Percentiles rank a stretch among this genome's conserved stretches.
Evolutionary conservation across 92 coral and sea anemone species (phyloP).

Genomic region (Virgularia gustaviana): DNA sequence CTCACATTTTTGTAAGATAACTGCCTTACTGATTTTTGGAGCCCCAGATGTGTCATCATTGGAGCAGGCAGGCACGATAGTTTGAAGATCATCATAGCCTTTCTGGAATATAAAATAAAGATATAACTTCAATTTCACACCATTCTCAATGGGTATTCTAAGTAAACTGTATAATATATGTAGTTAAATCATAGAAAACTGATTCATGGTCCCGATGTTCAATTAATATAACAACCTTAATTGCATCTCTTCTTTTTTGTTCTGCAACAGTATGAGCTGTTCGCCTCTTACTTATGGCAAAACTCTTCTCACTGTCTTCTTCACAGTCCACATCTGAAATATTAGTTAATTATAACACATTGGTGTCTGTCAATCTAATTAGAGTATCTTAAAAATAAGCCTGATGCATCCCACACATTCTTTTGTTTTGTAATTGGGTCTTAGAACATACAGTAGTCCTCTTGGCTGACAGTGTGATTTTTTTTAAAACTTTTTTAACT

Average conservation of each 20-base stretch:
- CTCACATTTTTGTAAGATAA: constrained; percentile 85
- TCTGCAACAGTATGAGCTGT: constrained; percentile 98
- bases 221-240: constrained; percentile 53
- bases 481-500: no score
- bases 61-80: constrained; percentile 84
- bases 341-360: background rate
- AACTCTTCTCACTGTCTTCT: constrained; percentile 25
- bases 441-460: no score
- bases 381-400: background rate
- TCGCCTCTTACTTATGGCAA: constrained; percentile 68
- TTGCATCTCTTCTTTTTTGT: constrained; percentile 95
- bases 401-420: no score
- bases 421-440: no score
- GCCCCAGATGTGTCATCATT: constrained; percentile 58
- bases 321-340: constrained; percentile 38
- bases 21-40: constrained; percentile 90
- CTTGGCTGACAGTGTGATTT: no score
- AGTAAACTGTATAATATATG: no score
- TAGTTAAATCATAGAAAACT: no score
- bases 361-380: background rate
- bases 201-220: no score
- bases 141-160: no score
- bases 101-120: constrained; percentile 49
- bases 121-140: no score
- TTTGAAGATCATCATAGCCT: constrained; percentile 98